These are phyloP conservation scores for Ceyx erithaca DNA, from an alignment of 2,797 vertebrate genomes.

Conservation along the genomic window DNA sequence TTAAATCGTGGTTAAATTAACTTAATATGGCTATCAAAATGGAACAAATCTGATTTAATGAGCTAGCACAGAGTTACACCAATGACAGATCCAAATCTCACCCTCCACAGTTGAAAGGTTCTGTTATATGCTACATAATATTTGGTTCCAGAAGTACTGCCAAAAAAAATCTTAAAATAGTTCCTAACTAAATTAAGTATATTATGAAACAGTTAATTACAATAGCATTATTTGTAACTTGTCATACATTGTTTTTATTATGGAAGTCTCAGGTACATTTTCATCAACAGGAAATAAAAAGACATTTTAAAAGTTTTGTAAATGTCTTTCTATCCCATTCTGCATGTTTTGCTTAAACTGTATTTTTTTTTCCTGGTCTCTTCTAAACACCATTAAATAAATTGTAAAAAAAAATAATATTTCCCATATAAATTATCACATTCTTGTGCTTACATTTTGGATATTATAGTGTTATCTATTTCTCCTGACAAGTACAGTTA, in stretches of 20 bases:
- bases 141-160: background rate
- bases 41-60: background rate
- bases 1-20: background rate
- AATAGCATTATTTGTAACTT: constrained; percentile 29
- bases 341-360: constrained; percentile 36
- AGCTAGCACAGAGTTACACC: background rate
- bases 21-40: background rate
- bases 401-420: constrained; percentile 58
- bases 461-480: constrained; percentile 58
- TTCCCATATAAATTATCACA: constrained; percentile 64
- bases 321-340: constrained; percentile 31
- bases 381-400: constrained; percentile 45
- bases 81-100: background rate
- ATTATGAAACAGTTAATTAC: background rate
- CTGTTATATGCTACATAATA: background rate
- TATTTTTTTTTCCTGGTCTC: background rate
- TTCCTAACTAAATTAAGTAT: constrained; percentile 24
- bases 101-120: background rate
- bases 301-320: constrained; percentile 22
- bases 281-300: constrained; percentile 38
- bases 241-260: background rate
- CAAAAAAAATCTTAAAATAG: constrained; percentile 1
- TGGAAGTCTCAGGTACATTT: constrained; percentile 49
- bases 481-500: constrained; percentile 72
- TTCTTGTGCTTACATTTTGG: constrained; percentile 70